phyloP scores from a whole-genome alignment of 2,113 vertebrate genomes.

The Butorides virescens region DNA sequence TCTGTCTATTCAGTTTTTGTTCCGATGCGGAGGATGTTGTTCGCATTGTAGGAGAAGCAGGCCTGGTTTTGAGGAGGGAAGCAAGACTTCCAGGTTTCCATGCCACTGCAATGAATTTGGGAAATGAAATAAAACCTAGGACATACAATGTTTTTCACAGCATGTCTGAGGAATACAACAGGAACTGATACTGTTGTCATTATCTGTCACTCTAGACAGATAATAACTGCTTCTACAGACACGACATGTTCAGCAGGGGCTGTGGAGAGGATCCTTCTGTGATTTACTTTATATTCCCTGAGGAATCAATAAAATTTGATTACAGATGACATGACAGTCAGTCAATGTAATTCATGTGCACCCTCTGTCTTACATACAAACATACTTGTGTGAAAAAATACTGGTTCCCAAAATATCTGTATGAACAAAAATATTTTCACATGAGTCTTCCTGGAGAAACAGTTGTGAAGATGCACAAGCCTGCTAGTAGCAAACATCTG shows the following conservation, averaged over 20 bases:
- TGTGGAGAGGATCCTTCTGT: neutral
- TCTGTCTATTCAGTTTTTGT: conserved; percentile 1
- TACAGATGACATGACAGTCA: neutral
- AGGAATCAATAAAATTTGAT: neutral
- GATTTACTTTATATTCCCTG: neutral
- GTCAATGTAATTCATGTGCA: neutral
- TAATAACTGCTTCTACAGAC: neutral
- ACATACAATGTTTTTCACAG: neutral
- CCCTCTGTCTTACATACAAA: neutral
- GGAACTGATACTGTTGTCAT: neutral
- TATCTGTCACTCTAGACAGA: neutral
- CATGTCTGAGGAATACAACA: neutral
- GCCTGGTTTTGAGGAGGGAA: conserved; percentile 27
- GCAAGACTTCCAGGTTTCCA: conserved; percentile 14
- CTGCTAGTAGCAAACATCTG: neutral
- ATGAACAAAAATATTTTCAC: neutral
- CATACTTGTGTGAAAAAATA: neutral
- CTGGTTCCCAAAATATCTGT: neutral
- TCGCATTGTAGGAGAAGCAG: neutral
- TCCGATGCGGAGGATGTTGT: conserved; percentile 46
- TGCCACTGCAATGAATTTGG: neutral
- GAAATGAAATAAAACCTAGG: neutral
- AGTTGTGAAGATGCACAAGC: neutral
- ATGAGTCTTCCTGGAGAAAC: neutral
- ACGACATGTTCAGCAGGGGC: neutral